Percentiles rank a stretch among this genome's conserved stretches.
phyloP scores from a whole-genome alignment of 2,113 vertebrate genomes.

The Forbesichthys papilliferus region DNA sequence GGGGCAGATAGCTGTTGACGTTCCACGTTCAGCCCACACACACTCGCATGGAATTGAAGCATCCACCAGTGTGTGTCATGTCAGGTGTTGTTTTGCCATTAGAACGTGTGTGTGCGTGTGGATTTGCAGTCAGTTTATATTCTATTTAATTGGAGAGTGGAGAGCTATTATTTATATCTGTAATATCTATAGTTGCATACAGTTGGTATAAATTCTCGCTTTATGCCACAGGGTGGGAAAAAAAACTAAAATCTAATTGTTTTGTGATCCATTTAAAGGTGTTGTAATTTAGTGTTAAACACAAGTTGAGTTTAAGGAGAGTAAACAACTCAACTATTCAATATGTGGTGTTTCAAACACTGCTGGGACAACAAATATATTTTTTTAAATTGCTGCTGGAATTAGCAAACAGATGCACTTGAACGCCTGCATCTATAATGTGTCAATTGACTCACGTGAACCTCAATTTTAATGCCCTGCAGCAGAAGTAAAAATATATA shows the following conservation, averaged over 20 bases:
- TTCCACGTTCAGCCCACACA: conserved; percentile 34
- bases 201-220: conserved; percentile 2
- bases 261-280: conserved; percentile 1
- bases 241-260: conserved; percentile 1
- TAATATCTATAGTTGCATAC: background rate
- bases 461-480: background rate
- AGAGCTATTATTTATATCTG: background rate
- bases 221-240: conserved; percentile 8
- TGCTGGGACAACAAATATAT: too few relatives aligned
- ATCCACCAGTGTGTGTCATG: background rate
- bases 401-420: too few relatives aligned
- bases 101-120: too few relatives aligned
- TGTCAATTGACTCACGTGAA: background rate
- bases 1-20: conserved; percentile 40
- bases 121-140: background rate
- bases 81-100: background rate
- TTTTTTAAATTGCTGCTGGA: too few relatives aligned
- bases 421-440: too few relatives aligned
- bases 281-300: conserved; percentile 2
- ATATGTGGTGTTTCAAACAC: background rate
- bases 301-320: background rate
- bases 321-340: background rate
- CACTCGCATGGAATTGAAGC: background rate
- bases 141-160: background rate
- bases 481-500: background rate